Evolutionary conservation across 2,797 vertebrate genomes (phyloP).

Genomic region (Lophius americanus): DNA sequence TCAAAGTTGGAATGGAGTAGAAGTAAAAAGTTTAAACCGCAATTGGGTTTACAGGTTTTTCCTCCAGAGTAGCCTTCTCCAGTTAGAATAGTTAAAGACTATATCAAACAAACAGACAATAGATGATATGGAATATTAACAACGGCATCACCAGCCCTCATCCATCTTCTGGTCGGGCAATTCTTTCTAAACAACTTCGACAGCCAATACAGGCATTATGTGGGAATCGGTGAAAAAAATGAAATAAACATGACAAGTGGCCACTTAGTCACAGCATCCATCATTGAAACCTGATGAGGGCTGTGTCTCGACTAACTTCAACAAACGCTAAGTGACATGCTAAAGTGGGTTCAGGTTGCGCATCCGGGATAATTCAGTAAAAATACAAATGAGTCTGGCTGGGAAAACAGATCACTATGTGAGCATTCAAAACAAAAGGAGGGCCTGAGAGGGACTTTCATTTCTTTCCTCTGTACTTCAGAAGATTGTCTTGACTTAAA

Average conservation of each 20-base stretch:
- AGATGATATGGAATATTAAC: constrained; percentile 19
- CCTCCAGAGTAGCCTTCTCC: not conserved
- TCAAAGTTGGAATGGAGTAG: too few species aligned
- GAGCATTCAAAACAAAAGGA: constrained; percentile 72
- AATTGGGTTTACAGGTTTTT: not conserved
- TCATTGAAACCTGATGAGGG: constrained; percentile 82
- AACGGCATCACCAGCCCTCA: constrained; percentile 35
- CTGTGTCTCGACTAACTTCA: constrained; percentile 78
- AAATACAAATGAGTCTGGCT: constrained; percentile 84
- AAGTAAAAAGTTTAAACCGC: not conserved
- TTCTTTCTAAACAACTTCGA: constrained; percentile 70
- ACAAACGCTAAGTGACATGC: constrained; percentile 85
- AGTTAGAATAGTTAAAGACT: constrained; percentile 18
- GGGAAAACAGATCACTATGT: constrained; percentile 76
- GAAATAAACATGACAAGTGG: constrained; percentile 85
- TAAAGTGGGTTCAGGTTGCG: constrained; percentile 86
- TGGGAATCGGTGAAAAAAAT: constrained; percentile 66
- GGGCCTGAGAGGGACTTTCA: constrained; percentile 35
- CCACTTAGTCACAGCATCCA: constrained; percentile 82
- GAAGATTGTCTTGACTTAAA: constrained; percentile 40
- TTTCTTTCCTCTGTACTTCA: constrained; percentile 64
- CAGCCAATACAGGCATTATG: constrained; percentile 59
- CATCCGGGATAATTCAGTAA: constrained; percentile 84
- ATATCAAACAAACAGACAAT: constrained; percentile 33
- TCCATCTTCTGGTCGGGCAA: constrained; percentile 37